Evolutionary conservation across 2,113 vertebrate species (phyloP).

Genomic region (Pithys albifrons): DNA sequence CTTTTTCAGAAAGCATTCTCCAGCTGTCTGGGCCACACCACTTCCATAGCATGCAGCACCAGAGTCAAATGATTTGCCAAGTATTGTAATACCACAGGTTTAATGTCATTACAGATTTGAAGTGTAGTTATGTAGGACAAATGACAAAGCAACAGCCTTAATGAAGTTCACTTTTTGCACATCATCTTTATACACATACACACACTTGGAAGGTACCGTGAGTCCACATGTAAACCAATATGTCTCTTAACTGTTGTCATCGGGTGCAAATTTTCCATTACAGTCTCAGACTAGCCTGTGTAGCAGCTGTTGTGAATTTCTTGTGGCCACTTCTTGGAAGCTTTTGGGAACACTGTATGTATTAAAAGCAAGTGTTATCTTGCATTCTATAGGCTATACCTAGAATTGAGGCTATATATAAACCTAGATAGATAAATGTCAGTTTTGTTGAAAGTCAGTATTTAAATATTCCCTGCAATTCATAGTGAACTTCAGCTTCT

Average conservation of each 20-base stretch:
- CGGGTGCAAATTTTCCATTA: background rate
- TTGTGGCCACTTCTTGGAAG: background rate
- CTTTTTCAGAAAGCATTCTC: background rate
- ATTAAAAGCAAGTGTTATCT: background rate
- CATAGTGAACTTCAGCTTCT: background rate
- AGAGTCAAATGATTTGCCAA: background rate
- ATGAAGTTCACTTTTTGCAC: background rate
- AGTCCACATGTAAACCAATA: background rate
- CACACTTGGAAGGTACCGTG: background rate
- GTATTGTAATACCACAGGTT: background rate
- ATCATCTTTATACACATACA: background rate
- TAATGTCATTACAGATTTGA: too few species aligned
- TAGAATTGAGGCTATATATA: background rate
- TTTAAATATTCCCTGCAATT: background rate
- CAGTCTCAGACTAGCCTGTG: accelerated
- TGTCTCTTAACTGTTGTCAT: background rate
- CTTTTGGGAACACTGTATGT: background rate
- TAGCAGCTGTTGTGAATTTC: background rate
- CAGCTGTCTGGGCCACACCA: background rate
- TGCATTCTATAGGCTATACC: background rate
- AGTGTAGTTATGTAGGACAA: accelerated
- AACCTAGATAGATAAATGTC: background rate
- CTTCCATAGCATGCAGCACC: accelerated
- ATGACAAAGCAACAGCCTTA: background rate
- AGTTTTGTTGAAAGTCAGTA: background rate